phyloP scores from a whole-genome alignment of 2,113 vertebrate genomes.

The Sciurus niger region DNA sequence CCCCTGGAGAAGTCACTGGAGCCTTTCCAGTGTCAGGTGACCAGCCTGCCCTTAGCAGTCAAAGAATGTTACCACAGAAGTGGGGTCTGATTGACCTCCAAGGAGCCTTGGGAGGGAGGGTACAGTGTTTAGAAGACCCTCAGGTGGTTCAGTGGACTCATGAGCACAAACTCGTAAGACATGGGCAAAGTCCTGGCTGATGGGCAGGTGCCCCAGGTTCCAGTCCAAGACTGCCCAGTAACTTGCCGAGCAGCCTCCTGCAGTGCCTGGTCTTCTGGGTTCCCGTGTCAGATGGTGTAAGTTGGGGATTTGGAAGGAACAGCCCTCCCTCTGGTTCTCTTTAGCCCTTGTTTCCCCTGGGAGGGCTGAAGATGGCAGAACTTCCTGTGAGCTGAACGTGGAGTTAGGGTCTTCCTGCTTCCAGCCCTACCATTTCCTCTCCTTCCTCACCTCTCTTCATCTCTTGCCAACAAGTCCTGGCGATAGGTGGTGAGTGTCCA shows the following conservation, averaged over 20 bases:
- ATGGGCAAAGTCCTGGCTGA: too few species aligned
- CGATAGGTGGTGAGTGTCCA: fast-evolving
- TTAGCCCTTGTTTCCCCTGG: not conserved
- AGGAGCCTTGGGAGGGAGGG: not conserved
- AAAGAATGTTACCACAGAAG: not conserved
- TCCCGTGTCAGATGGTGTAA: not conserved
- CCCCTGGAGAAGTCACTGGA: fast-evolving
- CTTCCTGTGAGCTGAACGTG: fast-evolving
- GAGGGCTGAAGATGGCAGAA: fast-evolving
- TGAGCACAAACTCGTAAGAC: too few species aligned
- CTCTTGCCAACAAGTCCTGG: fast-evolving
- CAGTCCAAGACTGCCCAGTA: not conserved
- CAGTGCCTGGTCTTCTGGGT: not conserved
- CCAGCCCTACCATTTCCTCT: not conserved
- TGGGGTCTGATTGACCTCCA: not conserved
- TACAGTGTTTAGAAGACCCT: not conserved
- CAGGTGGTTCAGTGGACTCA: not conserved
- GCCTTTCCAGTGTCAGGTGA: fast-evolving
- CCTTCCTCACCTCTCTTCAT: fast-evolving
- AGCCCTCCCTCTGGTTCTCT: not conserved
- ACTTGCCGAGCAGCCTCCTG: not conserved
- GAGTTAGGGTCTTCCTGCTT: not conserved
- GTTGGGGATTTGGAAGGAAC: not conserved
- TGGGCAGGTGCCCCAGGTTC: not conserved
- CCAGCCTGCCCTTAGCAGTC: not conserved